Base-by-base conservation (phyloP, 2,113 vertebrate species). In the Dicerorhinus sumatrensis region DNA sequence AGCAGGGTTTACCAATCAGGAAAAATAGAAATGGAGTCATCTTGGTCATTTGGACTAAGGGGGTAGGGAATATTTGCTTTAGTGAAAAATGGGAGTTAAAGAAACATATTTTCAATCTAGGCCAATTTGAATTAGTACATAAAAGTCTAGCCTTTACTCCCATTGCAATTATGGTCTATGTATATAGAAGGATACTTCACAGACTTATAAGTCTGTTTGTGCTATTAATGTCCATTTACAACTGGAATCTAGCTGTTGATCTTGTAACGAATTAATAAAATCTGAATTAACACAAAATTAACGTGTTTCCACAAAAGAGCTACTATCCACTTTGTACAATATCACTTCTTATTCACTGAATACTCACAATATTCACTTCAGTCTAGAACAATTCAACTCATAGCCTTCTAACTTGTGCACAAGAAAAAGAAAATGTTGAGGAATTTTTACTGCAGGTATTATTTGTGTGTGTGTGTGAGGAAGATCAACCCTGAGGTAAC, bases 281-380 rank as follows among this genome's bases (percentile, higher is more conserved):
- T 75, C 42, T 83, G 42, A 94, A 97, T 90, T 90, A 95, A 87
- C 92, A 46, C 23, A 91, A 96, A 96, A 96, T 87, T 72, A 86
- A 95, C 93, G 56, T 76, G 31, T 73, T 91, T 91, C 65, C 42
- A 63, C 73, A 96, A 85, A 96, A 89, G 54, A 94, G 42, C 77
- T 79, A 88, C 63, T 90, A 39, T 83, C 13, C 17, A 18, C 58
- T 18, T 91, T 56, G 36, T 62, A 70, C 8, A 93, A 33, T 39
- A 83, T 77, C 42, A 82, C 18, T 72, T 96, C 39, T 77, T 72
- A 80, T 33, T 87, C 94, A 92, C 42, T 60, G 48, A 94, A 92
- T 42, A 81, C 10, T 62, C 25, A 81, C 9, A 85, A 70, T 81
- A 73, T 72, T 92, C 51, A 56, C 80, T 96, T 88, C 88, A 87